Evolutionary conservation across 2,113 vertebrate species (phyloP).

Genomic region (Macquaria australasica): DNA sequence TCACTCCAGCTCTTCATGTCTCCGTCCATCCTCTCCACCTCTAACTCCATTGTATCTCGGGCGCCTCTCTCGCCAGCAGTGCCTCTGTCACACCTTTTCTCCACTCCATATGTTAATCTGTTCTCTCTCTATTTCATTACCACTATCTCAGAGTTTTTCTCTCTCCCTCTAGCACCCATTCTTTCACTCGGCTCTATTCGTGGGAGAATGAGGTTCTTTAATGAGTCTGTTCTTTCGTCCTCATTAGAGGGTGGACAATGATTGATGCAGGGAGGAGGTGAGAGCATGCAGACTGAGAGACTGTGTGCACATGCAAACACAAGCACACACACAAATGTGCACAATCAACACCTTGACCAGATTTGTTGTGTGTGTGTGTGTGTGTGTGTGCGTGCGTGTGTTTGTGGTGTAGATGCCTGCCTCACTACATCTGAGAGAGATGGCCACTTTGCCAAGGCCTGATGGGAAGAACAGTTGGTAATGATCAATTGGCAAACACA

Average conservation of each 20-base stretch:
- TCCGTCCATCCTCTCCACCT: conserved; percentile 33
- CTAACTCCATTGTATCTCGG: conserved; percentile 21
- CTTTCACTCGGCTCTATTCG: conserved; percentile 39
- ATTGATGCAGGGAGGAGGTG: conserved; percentile 67
- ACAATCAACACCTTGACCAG: conserved; percentile 18
- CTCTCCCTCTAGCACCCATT: conserved; percentile 38
- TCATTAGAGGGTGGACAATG: conserved; percentile 76
- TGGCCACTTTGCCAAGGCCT: conserved; percentile 47
- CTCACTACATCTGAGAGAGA: conserved; percentile 45
- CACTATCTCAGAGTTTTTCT: conserved; percentile 54
- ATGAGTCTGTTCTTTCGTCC: conserved; percentile 71
- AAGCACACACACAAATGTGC: conserved; percentile 16
- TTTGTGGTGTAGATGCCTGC: conserved; percentile 21
- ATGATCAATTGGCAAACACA: conserved; percentile 61
- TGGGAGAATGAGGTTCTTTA: conserved; percentile 68
- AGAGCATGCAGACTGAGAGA: conserved; percentile 22
- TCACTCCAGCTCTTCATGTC: conserved; percentile 31
- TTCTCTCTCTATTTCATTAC: conserved; percentile 65
- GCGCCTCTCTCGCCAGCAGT: conserved; percentile 21
- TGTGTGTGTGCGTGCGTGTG: conserved; percentile 10
- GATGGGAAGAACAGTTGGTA: conserved; percentile 63
- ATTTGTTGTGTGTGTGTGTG: conserved; percentile 7
- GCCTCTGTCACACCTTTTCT: conserved; percentile 42
- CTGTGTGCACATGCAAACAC: conserved; percentile 31
- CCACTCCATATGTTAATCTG: conserved; percentile 60